Evolutionary conservation across 2,113 vertebrate genomes (phyloP).

Genomic region (Lepus europaeus): DNA sequence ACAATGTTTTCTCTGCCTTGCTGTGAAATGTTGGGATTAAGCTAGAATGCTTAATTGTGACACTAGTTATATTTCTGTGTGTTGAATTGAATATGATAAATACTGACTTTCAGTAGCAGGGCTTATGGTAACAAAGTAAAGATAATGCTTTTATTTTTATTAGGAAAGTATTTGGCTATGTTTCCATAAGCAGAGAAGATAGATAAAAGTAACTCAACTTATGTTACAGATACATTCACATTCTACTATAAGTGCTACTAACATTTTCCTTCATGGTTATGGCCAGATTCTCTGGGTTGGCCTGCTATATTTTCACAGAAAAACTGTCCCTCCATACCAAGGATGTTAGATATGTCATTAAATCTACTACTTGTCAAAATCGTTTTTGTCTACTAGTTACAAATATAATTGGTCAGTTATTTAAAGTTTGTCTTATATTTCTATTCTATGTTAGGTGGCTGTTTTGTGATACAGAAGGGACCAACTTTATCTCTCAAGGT

Average conservation of each 20-base stretch:
- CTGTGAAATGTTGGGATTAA: not conserved
- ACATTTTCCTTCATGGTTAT: constrained; percentile 35
- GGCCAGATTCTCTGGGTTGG: constrained; percentile 6
- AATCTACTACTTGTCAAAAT: constrained; percentile 58
- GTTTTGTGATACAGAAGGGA: constrained; percentile 4
- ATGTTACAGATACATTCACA: not conserved
- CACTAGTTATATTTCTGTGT: constrained; percentile 40
- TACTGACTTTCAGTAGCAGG: not conserved
- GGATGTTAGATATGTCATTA: not conserved
- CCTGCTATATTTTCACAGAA: constrained; percentile 39
- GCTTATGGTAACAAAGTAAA: constrained; percentile 9
- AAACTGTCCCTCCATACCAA: constrained; percentile 8
- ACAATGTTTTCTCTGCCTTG: not conserved
- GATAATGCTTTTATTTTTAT: constrained; percentile 1
- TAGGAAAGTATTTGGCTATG: constrained; percentile 17
- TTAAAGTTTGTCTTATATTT: constrained; percentile 20
- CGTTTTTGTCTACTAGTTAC: constrained; percentile 33
- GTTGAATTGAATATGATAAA: constrained; percentile 44
- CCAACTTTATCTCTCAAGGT: not conserved
- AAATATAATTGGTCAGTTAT: not conserved
- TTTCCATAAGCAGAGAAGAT: constrained; percentile 24
- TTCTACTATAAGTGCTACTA: not conserved
- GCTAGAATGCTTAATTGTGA: constrained; percentile 28
- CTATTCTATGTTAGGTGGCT: constrained; percentile 47
- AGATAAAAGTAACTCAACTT: not conserved